These are phyloP conservation scores for Heterodera filipjevi DNA, from an alignment of 2,888 invertebrate species.

Conservation along the genomic window DNA sequence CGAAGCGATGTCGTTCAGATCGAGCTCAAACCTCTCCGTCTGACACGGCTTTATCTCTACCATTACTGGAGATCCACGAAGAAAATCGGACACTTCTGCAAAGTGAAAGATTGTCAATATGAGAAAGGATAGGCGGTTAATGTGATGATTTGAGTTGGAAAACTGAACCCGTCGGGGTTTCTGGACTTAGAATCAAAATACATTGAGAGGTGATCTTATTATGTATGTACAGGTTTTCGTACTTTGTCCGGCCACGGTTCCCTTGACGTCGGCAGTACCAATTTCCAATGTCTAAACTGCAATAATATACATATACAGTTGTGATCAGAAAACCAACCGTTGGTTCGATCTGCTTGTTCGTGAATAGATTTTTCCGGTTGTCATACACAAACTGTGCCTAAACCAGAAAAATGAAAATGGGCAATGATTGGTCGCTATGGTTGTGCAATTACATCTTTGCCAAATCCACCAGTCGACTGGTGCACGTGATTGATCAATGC, in stretches of 20 bases:
- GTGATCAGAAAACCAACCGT: neutral
- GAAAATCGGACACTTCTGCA: neutral
- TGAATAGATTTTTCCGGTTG: constrained; percentile 36
- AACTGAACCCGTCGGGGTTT: too few relatives aligned
- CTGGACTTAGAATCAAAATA: constrained; percentile 17
- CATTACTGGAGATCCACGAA: constrained; percentile 7
- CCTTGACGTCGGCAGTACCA: neutral
- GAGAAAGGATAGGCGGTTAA: constrained; percentile 30
- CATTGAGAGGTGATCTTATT: constrained; percentile 2
- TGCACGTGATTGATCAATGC: neutral
- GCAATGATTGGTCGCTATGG: neutral
- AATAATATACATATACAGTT: neutral
- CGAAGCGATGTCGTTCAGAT: constrained; percentile 33
- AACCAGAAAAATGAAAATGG: neutral
- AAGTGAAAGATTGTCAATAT: neutral
- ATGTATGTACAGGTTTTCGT: too few relatives aligned
- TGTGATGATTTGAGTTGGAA: too few relatives aligned
- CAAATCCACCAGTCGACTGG: constrained; percentile 12
- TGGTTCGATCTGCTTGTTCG: constrained; percentile 30
- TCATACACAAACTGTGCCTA: constrained; percentile 35
- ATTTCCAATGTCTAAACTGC: neutral
- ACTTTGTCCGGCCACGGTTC: neutral
- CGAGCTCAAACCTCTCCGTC: constrained; percentile 26
- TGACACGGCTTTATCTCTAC: constrained; percentile 27
- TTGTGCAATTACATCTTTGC: neutral